These are phyloP conservation scores for Alfaro cultratus DNA, from an alignment of 2,797 vertebrate genomes.

Conservation along the genomic window DNA sequence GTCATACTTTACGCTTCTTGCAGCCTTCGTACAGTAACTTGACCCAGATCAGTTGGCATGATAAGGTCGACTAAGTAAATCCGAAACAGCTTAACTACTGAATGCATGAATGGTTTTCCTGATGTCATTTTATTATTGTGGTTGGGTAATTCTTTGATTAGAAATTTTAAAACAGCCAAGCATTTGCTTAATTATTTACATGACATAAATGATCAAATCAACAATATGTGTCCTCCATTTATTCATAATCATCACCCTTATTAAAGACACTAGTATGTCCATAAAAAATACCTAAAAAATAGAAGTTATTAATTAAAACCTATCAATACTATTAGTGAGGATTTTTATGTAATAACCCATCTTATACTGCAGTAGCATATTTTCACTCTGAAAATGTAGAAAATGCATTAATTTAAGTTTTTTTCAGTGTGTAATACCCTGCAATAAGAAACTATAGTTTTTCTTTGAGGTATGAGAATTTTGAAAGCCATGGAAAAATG, in stretches of 20 bases:
- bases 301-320: not conserved
- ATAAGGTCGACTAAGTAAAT: not conserved
- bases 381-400: not conserved
- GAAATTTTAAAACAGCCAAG: not conserved
- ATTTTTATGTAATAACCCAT: not conserved
- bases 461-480: not conserved
- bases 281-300: not conserved
- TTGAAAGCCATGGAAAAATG: not conserved
- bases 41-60: constrained; percentile 17
- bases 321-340: not conserved
- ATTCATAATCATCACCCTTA: too few species aligned
- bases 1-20: not conserved
- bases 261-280: not conserved
- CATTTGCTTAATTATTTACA: not conserved
- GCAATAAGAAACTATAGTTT: not conserved
- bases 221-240: not conserved
- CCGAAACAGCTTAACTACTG: not conserved
- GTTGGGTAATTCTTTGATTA: not conserved
- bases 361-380: not conserved
- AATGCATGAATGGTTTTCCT: not conserved
- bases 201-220: not conserved
- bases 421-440: not conserved
- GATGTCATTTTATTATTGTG: not conserved
- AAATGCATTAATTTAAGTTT: not conserved
- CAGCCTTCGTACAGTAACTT: constrained; percentile 23